Percentiles rank a stretch among this genome's conserved stretches.
Conservation (phyloP, 23 tunicate genomes). For the Trididemnum clinides region DNA sequence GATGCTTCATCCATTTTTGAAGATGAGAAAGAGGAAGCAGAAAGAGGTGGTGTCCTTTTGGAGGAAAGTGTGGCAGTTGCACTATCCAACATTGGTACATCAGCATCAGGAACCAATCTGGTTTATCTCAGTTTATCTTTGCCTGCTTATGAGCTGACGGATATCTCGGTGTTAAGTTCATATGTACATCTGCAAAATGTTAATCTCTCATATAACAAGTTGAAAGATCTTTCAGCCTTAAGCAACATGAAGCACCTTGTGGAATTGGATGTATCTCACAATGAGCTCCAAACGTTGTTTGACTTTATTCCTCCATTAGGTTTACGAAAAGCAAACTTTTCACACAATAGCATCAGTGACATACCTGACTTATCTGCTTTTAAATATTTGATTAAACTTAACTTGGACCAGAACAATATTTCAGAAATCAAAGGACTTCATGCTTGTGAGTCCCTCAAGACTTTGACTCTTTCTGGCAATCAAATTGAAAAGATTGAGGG, state of each 20-base stretch:
- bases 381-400: constrained; percentile 22
- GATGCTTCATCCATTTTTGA: constrained; percentile 74
- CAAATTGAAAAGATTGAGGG: constrained; percentile 59
- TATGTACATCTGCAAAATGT: constrained; percentile 74
- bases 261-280: constrained; percentile 83
- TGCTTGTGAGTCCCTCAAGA: constrained; percentile 53
- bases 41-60: constrained; percentile 23
- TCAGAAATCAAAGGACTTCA: constrained; percentile 50
- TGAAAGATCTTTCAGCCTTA: constrained; percentile 55
- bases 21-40: constrained; percentile 32
- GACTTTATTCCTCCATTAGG: constrained; percentile 74
- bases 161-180: constrained; percentile 43
- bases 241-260: constrained; percentile 57
- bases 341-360: constrained; percentile 59
- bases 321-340: constrained; percentile 68
- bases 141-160: constrained; percentile 58
- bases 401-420: constrained; percentile 67
- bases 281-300: constrained; percentile 52
- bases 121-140: constrained; percentile 61
- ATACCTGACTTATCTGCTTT: constrained; percentile 57
- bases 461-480: constrained; percentile 55
- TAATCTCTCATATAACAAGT: constrained; percentile 71
- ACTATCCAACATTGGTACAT: constrained; percentile 50
- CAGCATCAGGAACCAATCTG: constrained; percentile 70
- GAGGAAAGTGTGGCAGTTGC: constrained; percentile 34